phyloP scores from a whole-genome alignment of 2,888 invertebrate genomes.

The Mythimna pallens region DNA sequence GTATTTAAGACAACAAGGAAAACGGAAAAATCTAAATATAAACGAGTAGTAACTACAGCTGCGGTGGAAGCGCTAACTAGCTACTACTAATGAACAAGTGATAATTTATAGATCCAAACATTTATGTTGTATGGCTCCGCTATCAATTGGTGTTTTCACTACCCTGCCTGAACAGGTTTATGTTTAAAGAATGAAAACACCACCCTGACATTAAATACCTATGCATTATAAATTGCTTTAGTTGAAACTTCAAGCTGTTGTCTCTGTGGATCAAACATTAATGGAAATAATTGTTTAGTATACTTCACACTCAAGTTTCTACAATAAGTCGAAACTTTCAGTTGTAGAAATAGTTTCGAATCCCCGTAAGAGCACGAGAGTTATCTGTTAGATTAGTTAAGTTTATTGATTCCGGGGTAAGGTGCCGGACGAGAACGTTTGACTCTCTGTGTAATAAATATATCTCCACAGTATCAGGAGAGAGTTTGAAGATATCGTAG shows the following conservation, averaged over 20 bases:
- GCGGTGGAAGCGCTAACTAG: constrained; percentile 38
- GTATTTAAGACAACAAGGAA: constrained; percentile 49
- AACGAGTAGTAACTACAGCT: constrained; percentile 10
- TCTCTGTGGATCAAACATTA: not conserved
- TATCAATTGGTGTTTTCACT: constrained; percentile 5
- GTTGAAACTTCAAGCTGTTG: not conserved
- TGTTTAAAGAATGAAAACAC: not conserved
- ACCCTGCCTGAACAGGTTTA: constrained; percentile 2
- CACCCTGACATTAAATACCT: not conserved
- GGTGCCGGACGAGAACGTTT: not conserved
- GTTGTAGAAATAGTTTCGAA: not conserved
- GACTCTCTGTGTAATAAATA: not conserved
- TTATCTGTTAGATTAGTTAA: constrained; percentile 1
- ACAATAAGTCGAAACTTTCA: not conserved
- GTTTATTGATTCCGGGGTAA: constrained; percentile 15
- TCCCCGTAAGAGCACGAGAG: not conserved
- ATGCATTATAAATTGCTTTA: not conserved
- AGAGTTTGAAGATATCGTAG: constrained; percentile 1
- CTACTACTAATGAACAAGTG: constrained; percentile 48
- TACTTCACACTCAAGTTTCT: constrained; percentile 1
- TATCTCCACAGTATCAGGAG: constrained; percentile 10
- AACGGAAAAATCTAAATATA: constrained; percentile 49
- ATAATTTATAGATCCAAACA: constrained; percentile 44
- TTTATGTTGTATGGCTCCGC: constrained; percentile 12
- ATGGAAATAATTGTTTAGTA: not conserved